These are phyloP conservation scores for Pseudomyrmex gracilis DNA, from an alignment of 1,140 invertebrate species.

Conservation along the genomic window DNA sequence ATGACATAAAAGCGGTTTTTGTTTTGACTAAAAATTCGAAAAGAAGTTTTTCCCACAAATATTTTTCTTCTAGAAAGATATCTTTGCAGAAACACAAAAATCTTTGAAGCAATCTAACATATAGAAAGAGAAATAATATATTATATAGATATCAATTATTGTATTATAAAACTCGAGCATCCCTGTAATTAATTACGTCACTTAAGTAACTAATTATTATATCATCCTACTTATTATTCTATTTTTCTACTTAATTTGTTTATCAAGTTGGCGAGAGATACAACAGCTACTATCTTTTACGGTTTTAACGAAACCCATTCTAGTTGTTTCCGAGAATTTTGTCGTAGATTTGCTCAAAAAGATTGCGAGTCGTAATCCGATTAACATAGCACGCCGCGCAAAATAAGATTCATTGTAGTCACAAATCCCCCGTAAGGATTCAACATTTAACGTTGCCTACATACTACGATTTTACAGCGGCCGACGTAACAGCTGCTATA, in stretches of 20 bases:
- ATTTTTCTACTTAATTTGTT: background rate
- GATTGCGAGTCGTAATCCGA: conserved; percentile 44
- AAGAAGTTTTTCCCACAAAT: too few species aligned
- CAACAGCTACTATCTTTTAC: background rate
- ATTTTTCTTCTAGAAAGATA: too few species aligned
- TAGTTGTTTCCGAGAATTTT: background rate
- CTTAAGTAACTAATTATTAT: background rate
- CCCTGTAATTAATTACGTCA: background rate
- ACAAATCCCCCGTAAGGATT: conserved; percentile 74
- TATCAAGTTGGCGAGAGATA: background rate
- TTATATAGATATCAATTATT: too few species aligned
- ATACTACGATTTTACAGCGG: conserved; percentile 80
- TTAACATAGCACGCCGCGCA: conserved; percentile 37
- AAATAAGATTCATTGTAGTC: conserved; percentile 59
- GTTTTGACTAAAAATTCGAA: background rate
- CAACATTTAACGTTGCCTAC: conserved; percentile 79
- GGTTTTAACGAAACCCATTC: background rate
- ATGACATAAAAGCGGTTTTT: conserved; percentile 70
- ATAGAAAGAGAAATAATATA: too few species aligned
- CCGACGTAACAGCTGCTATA: conserved; percentile 81
- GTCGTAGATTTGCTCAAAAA: conserved; percentile 26
- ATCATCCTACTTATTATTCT: background rate
- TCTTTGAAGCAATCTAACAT: too few species aligned
- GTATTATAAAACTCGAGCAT: too few species aligned
- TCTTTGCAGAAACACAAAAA: too few species aligned